These are phyloP conservation scores for Latrodectus geometricus DNA, from an alignment of 1,140 invertebrate species.

Conservation along the genomic window DNA sequence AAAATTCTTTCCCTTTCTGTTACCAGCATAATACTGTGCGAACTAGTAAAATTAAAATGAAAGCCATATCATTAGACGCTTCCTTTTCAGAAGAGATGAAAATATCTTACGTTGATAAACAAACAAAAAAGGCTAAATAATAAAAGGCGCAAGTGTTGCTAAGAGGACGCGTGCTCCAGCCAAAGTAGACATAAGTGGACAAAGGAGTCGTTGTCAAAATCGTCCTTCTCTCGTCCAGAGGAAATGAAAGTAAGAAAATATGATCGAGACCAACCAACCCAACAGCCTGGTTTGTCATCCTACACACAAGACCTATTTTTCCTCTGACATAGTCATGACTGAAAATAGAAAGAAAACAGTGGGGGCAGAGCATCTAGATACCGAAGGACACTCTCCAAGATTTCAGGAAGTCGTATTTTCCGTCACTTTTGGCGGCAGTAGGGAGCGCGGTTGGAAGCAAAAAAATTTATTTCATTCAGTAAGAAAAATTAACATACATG, in stretches of 20 bases:
- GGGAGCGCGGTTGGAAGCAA: background rate
- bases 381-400: constrained; percentile 52
- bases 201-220: constrained; percentile 47
- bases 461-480: too few species aligned
- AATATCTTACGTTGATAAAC: background rate
- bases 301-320: constrained; percentile 36
- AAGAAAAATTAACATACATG: too few species aligned
- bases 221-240: constrained; percentile 21
- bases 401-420: constrained; percentile 41
- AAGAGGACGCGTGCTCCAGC: background rate
- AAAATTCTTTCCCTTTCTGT: too few species aligned
- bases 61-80: too few species aligned
- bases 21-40: too few species aligned
- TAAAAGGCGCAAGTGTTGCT: background rate
- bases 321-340: constrained; percentile 39
- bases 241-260: background rate
- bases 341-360: constrained; percentile 49
- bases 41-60: too few species aligned
- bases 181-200: constrained; percentile 27
- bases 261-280: constrained; percentile 23
- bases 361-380: constrained; percentile 14
- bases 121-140: too few species aligned
- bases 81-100: too few species aligned
- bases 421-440: background rate
- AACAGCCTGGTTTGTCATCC: constrained; percentile 51